phyloP scores from a whole-genome alignment of 2,888 invertebrate genomes.

The Amphipyra berbera region DNA sequence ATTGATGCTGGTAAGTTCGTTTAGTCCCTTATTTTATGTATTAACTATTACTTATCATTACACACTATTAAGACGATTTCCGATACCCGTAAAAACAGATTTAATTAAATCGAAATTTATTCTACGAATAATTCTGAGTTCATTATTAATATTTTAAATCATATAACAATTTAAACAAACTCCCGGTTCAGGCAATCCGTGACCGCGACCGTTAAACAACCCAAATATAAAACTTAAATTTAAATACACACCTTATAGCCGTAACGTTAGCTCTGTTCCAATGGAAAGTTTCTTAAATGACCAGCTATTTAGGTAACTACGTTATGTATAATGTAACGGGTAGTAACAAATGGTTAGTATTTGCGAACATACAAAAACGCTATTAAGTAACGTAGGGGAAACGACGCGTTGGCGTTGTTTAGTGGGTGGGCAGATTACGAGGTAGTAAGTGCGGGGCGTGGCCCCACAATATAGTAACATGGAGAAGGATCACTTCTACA shows the following conservation, averaged over 20 bases:
- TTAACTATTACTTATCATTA: background rate
- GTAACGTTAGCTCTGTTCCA: conserved; percentile 20
- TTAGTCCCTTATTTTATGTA: too few species aligned
- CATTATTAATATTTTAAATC: conserved; percentile 9
- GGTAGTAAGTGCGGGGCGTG: conserved; percentile 2
- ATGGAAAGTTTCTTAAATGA: conserved; percentile 24
- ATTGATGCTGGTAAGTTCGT: too few species aligned
- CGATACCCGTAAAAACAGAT: background rate
- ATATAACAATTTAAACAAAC: conserved; percentile 15
- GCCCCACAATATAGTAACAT: background rate
- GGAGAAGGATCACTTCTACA: background rate
- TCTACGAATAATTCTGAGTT: background rate
- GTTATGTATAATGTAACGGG: background rate
- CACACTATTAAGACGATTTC: background rate
- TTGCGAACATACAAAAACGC: conserved; percentile 30
- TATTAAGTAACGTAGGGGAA: conserved; percentile 4
- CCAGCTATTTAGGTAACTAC: conserved; percentile 11
- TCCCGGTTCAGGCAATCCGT: background rate
- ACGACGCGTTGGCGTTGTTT: background rate
- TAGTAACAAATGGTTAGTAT: conserved; percentile 18
- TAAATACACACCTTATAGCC: conserved; percentile 34
- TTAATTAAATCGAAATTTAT: conserved; percentile 27
- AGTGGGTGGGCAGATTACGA: conserved; percentile 1
- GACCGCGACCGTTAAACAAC: conserved; percentile 5
- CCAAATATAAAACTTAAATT: conserved; percentile 35